These are phyloP conservation scores for rat (Rattus norvegicus) DNA, from an alignment of 2,113 vertebrate species.

Conservation along the genomic window DNA sequence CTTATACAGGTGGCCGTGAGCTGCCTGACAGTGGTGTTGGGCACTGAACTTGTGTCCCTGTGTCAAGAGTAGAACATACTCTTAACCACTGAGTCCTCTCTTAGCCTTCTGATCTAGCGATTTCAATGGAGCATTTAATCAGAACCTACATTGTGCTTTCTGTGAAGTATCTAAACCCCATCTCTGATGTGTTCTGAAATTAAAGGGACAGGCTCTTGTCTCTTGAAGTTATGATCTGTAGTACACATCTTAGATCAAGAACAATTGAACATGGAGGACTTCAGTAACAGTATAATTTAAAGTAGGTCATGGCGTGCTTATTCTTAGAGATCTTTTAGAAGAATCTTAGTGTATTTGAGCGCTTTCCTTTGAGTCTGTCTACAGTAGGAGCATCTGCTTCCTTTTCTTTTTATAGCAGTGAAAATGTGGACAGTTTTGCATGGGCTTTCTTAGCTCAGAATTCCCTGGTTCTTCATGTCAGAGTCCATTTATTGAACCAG, in stretches of 20 bases:
- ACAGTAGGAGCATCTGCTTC: background rate
- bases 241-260: background rate
- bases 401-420: constrained; percentile 23
- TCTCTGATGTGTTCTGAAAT: constrained; percentile 41
- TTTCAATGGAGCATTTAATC: constrained; percentile 23
- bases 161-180: background rate
- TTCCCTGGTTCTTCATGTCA: constrained; percentile 24
- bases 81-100: background rate
- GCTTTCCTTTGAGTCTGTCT: background rate
- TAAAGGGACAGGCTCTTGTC: background rate
- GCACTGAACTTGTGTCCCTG: background rate
- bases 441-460: constrained; percentile 6
- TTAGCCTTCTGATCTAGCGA: background rate
- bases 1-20: background rate
- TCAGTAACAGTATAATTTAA: constrained; percentile 51
- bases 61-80: background rate
- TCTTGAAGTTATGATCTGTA: background rate
- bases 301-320: background rate
- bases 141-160: background rate
- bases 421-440: background rate
- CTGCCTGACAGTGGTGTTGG: background rate
- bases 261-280: background rate
- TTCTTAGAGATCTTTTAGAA: constrained; percentile 24
- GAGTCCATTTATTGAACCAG: constrained; percentile 35
- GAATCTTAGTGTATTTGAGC: background rate